Percentiles rank a stretch among this genome's conserved stretches.
Conservation (phyloP, 1,140 invertebrate genomes). For the Cherax destructor region DNA sequence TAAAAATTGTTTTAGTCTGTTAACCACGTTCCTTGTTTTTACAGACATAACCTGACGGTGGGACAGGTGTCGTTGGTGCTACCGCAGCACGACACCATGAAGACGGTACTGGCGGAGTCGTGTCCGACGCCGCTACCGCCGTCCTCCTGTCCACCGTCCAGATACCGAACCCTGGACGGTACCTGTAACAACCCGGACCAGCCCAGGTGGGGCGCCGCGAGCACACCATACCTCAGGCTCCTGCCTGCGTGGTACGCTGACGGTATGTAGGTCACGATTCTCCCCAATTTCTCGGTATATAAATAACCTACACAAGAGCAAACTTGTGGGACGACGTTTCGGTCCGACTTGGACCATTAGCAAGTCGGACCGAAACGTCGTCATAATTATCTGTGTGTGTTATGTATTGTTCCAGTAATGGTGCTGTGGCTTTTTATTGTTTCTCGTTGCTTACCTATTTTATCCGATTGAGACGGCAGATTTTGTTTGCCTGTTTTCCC, state of each 20-base stretch:
- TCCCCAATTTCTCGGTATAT: not conserved
- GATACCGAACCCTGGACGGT: constrained; percentile 77
- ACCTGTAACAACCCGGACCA: constrained; percentile 78
- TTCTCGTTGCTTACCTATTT: no score
- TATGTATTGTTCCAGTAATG: no score
- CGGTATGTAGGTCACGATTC: constrained; percentile 52
- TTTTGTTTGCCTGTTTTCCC: no score
- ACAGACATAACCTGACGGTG: constrained; percentile 70
- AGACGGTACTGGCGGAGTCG: constrained; percentile 64
- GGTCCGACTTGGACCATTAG: no score
- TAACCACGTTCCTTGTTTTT: not conserved
- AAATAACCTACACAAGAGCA: not conserved
- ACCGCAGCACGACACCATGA: constrained; percentile 69
- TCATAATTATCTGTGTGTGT: no score
- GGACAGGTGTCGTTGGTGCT: constrained; percentile 67
- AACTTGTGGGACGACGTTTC: not conserved
- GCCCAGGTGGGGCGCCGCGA: constrained; percentile 75
- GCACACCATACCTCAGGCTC: constrained; percentile 72
- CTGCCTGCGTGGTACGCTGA: constrained; percentile 72
- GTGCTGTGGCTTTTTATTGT: no score
- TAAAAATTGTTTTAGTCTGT: not conserved
- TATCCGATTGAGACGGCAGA: no score
- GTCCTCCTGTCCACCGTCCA: constrained; percentile 69
- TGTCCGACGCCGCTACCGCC: constrained; percentile 69
- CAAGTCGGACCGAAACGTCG: no score